Evolutionary conservation across 2,113 vertebrate genomes (phyloP), one percentile per base, ranked within the genome.

Genomic region (Paracanthobrama guichenoti): DNA sequence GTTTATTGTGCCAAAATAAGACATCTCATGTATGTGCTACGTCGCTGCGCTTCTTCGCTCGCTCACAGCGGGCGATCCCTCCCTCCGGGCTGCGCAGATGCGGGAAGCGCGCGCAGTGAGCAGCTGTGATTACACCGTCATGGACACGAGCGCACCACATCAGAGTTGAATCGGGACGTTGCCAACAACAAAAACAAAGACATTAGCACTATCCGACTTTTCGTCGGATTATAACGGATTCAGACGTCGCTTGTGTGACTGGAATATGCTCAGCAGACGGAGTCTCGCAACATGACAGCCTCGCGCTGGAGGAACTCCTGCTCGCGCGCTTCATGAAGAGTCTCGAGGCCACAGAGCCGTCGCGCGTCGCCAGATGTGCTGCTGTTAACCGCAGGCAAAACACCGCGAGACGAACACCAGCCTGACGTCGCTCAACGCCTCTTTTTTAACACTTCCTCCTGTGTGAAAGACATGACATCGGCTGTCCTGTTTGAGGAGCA

Each of bases 281-380:
- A 79, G 59, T 39, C 57, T 4, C n/a, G 48, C 67, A 93, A 91
- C 89, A 94, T 93, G 93, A 79, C 83, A 78, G 84, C 79, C 86
- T 66, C 88, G 50, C 89, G 79, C 87, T 88, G 26, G 50, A 86
- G 80, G 88, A 59, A 72, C 64, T 82, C 64, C 66, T 81, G 31
- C 79, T 81, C 90, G 55, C 90, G 92, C 89, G 86, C 89, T 73
- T 88, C 92, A 90, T 90, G 91, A 81, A 67, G 86, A 91, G 57
- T 91, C 90, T 90, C 90, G 83, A 94, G 93, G 94, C 93, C 93
- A 89, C 88, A 87, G 89, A 83, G 46, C 90, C 90, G 91, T 92
- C 91, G 88, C 88, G 91, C 82, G 55, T 82, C 75, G 79, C 79
- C 85, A 88, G 86, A 88, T 82, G 84, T 87, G 86, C 76, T 71